These are phyloP conservation scores for Clupea harengus DNA, from an alignment of 2,113 vertebrate genomes.

Conservation along the genomic window DNA sequence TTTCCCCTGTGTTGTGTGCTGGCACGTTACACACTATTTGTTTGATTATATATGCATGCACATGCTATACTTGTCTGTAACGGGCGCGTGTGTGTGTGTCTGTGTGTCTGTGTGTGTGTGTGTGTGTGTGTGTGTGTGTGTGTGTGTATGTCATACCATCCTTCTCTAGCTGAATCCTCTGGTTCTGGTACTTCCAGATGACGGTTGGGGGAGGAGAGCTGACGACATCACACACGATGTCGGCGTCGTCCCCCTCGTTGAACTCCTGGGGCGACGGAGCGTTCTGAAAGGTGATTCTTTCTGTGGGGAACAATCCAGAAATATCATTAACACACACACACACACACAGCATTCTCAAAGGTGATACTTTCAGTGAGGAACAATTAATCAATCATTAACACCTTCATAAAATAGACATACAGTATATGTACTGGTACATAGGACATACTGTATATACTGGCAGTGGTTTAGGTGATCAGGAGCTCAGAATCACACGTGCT, in stretches of 20 bases:
- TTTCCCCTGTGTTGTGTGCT: too few species aligned
- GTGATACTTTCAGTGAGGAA: background rate
- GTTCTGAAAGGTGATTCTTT: conserved; percentile 91
- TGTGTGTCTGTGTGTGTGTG: background rate
- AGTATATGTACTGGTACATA: too few species aligned
- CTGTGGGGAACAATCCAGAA: conserved; percentile 64
- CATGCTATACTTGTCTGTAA: background rate
- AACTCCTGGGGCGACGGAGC: conserved; percentile 92
- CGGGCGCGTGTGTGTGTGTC: background rate
- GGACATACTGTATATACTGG: too few species aligned
- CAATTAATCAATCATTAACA: too few species aligned
- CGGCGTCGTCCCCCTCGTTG: conserved; percentile 87
- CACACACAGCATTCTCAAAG: conserved; percentile 1
- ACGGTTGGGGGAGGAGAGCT: conserved; percentile 88
- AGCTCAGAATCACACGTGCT: too few species aligned
- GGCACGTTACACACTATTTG: background rate
- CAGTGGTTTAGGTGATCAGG: too few species aligned
- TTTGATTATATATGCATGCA: background rate
- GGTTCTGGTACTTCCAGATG: conserved; percentile 88
- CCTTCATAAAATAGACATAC: too few species aligned
- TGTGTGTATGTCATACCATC: conserved; percentile 78
- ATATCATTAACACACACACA: background rate
- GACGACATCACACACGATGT: conserved; percentile 89
- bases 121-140: background rate
- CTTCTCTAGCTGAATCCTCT: conserved; percentile 82